phyloP scores from a whole-genome alignment of 2,113 vertebrate species.

The Choloepus hoffmanni region DNA sequence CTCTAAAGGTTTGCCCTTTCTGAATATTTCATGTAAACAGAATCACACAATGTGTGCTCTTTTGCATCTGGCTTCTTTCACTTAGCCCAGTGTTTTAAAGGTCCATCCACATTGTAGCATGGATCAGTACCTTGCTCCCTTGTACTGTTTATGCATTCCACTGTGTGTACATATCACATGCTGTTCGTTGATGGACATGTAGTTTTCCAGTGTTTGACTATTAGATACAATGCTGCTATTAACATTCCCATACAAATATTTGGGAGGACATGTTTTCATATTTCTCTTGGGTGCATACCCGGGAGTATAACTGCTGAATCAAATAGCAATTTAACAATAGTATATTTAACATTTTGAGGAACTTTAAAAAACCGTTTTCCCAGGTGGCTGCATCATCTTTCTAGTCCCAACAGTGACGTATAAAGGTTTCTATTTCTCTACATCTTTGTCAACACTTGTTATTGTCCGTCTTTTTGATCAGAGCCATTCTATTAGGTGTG shows the following conservation, averaged over 20 bases:
- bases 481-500: background rate
- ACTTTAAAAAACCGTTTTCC: background rate
- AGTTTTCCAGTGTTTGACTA: background rate
- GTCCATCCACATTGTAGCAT: background rate
- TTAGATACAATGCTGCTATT: background rate
- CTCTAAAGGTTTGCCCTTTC: background rate
- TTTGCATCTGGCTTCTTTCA: background rate
- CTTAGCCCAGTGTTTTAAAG: background rate
- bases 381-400: background rate
- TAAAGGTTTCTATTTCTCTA: background rate
- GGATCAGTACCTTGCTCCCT: background rate
- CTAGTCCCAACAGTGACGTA: background rate
- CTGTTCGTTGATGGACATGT: accelerated
- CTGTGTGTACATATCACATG: accelerated
- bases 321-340: background rate
- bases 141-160: background rate
- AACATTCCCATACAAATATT: background rate
- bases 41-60: background rate
- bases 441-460: background rate
- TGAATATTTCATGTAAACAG: background rate
- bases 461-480: background rate
- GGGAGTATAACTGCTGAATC: background rate
- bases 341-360: background rate
- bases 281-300: background rate
- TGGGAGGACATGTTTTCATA: background rate